Base-by-base conservation (phyloP, 2,113 vertebrate species). In the Vanacampus margaritifer region DNA sequence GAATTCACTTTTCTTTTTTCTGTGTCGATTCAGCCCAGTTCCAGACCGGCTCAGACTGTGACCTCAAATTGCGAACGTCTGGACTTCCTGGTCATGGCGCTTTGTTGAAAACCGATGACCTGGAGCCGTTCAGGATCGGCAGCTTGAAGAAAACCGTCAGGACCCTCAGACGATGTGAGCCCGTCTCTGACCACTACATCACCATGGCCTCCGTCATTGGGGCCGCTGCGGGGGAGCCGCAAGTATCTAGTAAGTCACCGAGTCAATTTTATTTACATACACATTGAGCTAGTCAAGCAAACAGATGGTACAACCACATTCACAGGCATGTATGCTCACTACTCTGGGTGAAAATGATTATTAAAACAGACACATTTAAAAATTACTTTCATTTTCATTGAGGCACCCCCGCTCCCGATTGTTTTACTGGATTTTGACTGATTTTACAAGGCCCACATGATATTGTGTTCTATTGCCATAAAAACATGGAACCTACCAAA, bases 171-270 rank as follows among this genome's bases (percentile, higher is more conserved):
- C 88, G 79, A 80, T 76, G 81, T 39, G 76, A 12, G 28, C 79
- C 78, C 5, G 79, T 74, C 16, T 85, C 87, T 72, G 45, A 85
- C 35, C 67, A 82, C 73, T 95, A 94, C 68, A 68, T 50, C 51
- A 95, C 92, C 74, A 83, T 91, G 1, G 93, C 93, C 39, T 94
- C 94, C 53, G 70, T 89, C 58, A 93, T 94, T 37, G 89, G 73
- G 26, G 88, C 91, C 0, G 69, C 79, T 13, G 74, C 90, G 0
- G 90, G 88, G 17, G 80, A 68, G 39, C 57, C 60, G 8, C 56
- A 82, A 41, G 8, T 86, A 66, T 28, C 74, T 3, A 80, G 94
- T 95, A 80, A 91, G 93, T 90, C 61, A 43, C 26, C 6, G 57
- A 16, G 59, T 62, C 21, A n/a, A 4, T 24, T 41, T 24, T 46